Percentiles rank a stretch among this genome's conserved stretches.
phyloP scores from a whole-genome alignment of 2,113 vertebrate species.

The Leiothrix lutea region DNA sequence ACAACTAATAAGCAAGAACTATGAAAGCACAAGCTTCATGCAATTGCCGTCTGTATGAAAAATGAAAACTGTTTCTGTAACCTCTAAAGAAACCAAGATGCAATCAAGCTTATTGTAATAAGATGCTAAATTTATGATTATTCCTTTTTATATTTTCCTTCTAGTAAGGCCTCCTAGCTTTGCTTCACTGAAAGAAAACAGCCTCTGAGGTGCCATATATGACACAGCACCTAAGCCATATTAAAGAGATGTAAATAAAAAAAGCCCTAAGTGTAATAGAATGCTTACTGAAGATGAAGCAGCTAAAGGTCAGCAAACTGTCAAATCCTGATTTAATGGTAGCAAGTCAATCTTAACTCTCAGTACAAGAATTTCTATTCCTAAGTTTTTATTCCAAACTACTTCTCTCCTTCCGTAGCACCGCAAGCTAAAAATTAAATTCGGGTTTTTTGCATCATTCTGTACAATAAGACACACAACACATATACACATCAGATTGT shows the following conservation, averaged over 20 bases:
- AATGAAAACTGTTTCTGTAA: conserved; percentile 10
- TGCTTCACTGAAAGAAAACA: not conserved
- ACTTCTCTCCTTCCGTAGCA: not conserved
- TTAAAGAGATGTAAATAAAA: not conserved
- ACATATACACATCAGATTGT: not conserved
- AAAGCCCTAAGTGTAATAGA: not conserved
- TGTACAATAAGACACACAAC: not conserved
- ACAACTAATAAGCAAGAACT: conserved; percentile 32
- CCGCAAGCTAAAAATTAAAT: not conserved
- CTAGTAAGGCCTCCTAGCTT: not conserved
- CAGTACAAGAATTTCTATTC: not conserved
- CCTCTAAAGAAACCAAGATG: conserved; percentile 36
- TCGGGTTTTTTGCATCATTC: not conserved
- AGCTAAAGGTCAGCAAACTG: not conserved
- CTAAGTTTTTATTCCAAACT: not conserved
- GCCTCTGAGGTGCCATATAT: not conserved
- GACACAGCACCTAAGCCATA: not conserved
- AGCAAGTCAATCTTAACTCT: not conserved
- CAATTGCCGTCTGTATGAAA: conserved; percentile 7
- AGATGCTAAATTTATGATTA: conserved; percentile 27
- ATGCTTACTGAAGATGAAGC: not conserved
- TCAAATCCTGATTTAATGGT: not conserved
- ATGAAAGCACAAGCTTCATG: conserved; percentile 7
- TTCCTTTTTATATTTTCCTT: not conserved
- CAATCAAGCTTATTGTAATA: conserved; percentile 35